A percentile compares a stretch with the other conserved stretches of the same genome.
Evolutionary conservation across 2,797 vertebrate genomes (phyloP).

Genomic region (Todus mexicanus): DNA sequence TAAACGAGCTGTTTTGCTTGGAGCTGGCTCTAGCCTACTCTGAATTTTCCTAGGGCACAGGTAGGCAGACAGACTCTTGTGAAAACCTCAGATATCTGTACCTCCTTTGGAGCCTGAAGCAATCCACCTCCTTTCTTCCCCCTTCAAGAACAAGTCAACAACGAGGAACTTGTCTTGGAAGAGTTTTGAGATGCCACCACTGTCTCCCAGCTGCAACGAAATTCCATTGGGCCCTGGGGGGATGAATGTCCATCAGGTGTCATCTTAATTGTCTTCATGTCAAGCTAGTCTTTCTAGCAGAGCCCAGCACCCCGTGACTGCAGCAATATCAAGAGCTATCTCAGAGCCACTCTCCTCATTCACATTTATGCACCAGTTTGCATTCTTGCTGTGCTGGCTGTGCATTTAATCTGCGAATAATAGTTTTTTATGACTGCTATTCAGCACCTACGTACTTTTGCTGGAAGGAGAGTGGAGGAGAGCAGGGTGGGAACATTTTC

Average conservation of each 20-base stretch:
- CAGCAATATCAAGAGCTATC: background rate
- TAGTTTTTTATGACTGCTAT: background rate
- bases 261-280: background rate
- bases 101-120: background rate
- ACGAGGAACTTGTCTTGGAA: background rate
- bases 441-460: background rate
- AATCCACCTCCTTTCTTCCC: background rate
- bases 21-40: background rate
- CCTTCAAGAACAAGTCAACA: background rate
- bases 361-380: background rate
- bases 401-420: background rate
- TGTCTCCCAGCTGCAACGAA: background rate
- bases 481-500: background rate
- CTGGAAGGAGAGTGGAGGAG: background rate
- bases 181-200: background rate
- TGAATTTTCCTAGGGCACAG: background rate
- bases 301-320: background rate
- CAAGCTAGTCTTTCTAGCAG: background rate
- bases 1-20: background rate
- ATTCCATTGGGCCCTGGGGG: background rate
- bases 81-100: background rate
- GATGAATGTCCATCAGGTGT: background rate
- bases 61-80: background rate
- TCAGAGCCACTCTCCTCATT: background rate
- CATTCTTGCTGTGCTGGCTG: background rate